Base-by-base conservation (phyloP, 2,888 invertebrate species). In the Bellardia bayeri region DNA sequence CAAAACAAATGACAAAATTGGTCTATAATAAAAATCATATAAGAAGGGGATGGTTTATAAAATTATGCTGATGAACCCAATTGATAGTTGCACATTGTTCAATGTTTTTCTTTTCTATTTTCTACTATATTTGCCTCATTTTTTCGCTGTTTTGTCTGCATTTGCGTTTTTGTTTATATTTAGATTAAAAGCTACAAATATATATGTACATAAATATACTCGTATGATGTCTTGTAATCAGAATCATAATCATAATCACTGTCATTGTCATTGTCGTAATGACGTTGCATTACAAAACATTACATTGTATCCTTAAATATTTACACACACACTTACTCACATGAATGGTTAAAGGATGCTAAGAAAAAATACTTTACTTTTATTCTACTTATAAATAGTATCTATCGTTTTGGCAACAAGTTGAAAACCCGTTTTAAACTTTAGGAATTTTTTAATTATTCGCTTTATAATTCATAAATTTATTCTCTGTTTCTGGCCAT, bases 131-230 rank as follows among this genome's bases (percentile, higher is more conserved):
- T 54, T 40, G 64, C 54, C 76, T 61, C 64, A 23, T 63, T 68
- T 74, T n/a, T 72, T 23, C 42, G 54, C 61, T 74, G 51, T 80
- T 80, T 64, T 83, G 82, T 79, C 78, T 85, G 76, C 69, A 78
- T 68, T 80, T 75, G 75, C 64, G 78, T 74, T 87, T 83, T 82
- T 85, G 81, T 85, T 85, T 74, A 81, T 82, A 81, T 81, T 87
- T 81, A 84, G 68, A 78, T 76, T 74, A 78, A 85, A 63, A 87
- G 72, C 40, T 74, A 87, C 58, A 86, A 63, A 84, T 45, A 83
- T 33, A 37, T 74, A 49, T 45, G 42, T 58, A 54, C 42, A 23
- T n/a, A 66, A 23, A 23, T 23, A 23, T 42, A 42, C 58, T 75
- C 58, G 74, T 66, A 82, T 75, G 74, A 58, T 82, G 82, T 76